These are phyloP conservation scores for Malurus elegans DNA, from an alignment of 2,113 vertebrate genomes.

Conservation along the genomic window DNA sequence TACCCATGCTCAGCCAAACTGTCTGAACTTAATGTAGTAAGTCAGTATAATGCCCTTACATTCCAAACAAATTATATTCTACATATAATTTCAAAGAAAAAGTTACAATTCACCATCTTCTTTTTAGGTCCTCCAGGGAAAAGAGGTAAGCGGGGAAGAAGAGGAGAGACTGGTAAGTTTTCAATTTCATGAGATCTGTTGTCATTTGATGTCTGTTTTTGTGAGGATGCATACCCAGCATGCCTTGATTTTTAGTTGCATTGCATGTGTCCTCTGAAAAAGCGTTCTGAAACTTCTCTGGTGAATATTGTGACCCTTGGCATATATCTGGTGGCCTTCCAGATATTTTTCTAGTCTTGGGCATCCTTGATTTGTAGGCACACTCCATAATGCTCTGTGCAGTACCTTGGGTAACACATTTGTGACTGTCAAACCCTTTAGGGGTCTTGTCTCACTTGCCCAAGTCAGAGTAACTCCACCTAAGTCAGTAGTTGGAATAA, in stretches of 20 bases:
- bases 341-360: not conserved
- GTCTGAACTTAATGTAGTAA: not conserved
- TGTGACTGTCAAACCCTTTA: not conserved
- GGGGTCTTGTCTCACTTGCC: not conserved
- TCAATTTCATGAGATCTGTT: not conserved
- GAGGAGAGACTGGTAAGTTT: conserved; percentile 93
- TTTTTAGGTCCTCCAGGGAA: conserved; percentile 94
- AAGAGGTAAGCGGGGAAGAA: conserved; percentile 92
- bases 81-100: not conserved
- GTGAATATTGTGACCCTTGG: not conserved
- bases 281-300: not conserved
- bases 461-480: not conserved
- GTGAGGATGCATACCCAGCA: not conserved
- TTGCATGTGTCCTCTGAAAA: not conserved
- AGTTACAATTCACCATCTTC: not conserved
- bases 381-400: accelerated
- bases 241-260: not conserved
- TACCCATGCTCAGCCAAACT: not conserved
- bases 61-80: not conserved
- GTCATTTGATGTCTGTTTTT: not conserved
- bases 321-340: not conserved
- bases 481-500: not conserved
- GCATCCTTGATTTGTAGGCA: not conserved
- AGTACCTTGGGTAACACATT: not conserved
- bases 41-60: not conserved